Evolutionary conservation across 2,113 vertebrate genomes (phyloP).

Genomic region (Istiophorus platypterus): DNA sequence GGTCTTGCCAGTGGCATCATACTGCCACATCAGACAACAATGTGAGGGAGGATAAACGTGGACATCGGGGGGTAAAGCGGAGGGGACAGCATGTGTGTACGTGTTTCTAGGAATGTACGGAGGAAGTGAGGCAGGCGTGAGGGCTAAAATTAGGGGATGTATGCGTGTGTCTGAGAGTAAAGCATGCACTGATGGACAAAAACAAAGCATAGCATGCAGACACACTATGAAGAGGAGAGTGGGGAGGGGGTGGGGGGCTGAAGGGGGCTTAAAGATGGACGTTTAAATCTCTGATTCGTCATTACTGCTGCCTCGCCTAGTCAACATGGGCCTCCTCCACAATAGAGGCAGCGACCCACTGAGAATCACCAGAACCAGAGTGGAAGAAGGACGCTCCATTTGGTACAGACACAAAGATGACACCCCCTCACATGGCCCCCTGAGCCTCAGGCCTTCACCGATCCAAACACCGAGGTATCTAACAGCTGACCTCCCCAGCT

Average conservation of each 20-base stretch:
- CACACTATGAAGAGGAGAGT: background rate
- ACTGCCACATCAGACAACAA: conserved; percentile 65
- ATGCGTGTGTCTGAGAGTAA: conserved; percentile 31
- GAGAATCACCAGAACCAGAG: conserved; percentile 57
- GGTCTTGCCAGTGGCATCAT: conserved; percentile 68
- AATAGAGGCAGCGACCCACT: conserved; percentile 66
- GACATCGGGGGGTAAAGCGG: conserved; percentile 20
- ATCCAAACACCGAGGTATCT: conserved; percentile 35
- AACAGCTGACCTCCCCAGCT: conserved; percentile 76
- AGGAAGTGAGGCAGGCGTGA: conserved; percentile 45
- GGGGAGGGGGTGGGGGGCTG: background rate
- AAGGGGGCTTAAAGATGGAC: conserved; percentile 4
- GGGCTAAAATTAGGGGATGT: conserved; percentile 23
- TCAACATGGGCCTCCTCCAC: conserved; percentile 57
- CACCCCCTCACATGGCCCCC: conserved; percentile 43
- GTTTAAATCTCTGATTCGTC: conserved; percentile 8
- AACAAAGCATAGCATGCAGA: conserved; percentile 67
- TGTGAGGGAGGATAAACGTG: conserved; percentile 25
- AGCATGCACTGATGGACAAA: conserved; percentile 55
- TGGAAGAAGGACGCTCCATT: conserved; percentile 59
- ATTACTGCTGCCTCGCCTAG: conserved; percentile 31
- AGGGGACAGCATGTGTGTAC: conserved; percentile 30
- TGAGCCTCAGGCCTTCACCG: conserved; percentile 9
- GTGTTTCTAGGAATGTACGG: conserved; percentile 9
- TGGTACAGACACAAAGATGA: conserved; percentile 59